Conservation (phyloP, 53 echinoderm and acorn worm genomes). For the Holothuria leucospilota region DNA sequence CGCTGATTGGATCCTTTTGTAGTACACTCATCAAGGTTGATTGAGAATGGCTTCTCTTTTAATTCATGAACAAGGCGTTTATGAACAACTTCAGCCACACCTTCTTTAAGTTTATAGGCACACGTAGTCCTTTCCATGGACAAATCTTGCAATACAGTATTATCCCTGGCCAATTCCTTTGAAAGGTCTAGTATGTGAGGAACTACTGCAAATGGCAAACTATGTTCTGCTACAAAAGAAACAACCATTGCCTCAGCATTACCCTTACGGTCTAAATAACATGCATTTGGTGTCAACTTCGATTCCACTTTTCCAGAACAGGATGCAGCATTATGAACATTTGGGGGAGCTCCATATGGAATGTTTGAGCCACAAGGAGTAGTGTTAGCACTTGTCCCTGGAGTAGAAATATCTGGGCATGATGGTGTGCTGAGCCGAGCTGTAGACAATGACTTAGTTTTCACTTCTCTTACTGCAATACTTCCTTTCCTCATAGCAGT, state of each 20-base stretch:
- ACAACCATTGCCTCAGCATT: slow-evolving; percentile 39
- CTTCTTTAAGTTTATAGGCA: slow-evolving; percentile 56
- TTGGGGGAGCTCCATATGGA: slow-evolving; percentile 64
- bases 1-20: slow-evolving; percentile 33
- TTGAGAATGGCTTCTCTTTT: slow-evolving; percentile 16
- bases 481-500: too few species aligned
- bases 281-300: slow-evolving; percentile 31
- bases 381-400: slow-evolving; percentile 2
- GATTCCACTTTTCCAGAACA: slow-evolving; percentile 47
- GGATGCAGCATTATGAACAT: slow-evolving; percentile 46
- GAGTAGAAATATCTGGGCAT: neutral
- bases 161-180: slow-evolving; percentile 49
- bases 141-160: slow-evolving; percentile 25
- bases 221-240: slow-evolving; percentile 29
- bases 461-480: too few species aligned
- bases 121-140: slow-evolving; percentile 52
- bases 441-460: too few species aligned
- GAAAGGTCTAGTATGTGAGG: slow-evolving; percentile 29
- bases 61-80: neutral
- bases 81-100: slow-evolving; percentile 28
- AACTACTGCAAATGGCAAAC: slow-evolving; percentile 29
- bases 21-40: slow-evolving; percentile 59
- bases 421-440: too few species aligned
- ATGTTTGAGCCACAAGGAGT: slow-evolving; percentile 1
- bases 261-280: slow-evolving; percentile 49